Base-by-base conservation (phyloP, 2,888 invertebrate genomes). In the Andrena bicolor region DNA sequence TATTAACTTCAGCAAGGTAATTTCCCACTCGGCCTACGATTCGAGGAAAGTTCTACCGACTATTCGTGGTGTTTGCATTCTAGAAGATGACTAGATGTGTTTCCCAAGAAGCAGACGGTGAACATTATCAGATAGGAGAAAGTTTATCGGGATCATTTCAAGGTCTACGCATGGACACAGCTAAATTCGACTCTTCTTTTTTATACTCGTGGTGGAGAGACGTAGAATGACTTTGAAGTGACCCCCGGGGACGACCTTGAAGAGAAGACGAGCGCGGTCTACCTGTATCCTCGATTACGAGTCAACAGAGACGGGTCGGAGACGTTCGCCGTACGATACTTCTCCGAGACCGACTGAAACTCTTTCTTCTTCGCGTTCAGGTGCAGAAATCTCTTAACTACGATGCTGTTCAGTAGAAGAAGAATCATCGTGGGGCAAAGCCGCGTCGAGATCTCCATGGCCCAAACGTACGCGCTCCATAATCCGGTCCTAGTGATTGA, bases 211-310 rank as follows among this genome's bases (percentile, higher is more conserved):
- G 51, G 6, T 53, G 53, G 53, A 20, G 20, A 53, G 20, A 53
- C 20, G 53, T 20, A 53, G 41, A 41, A 41, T 41, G 41, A 41
- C 41, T 41, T 41, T 4, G 41, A 41, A 13, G 35, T 3, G 13
- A 41, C 13, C 13, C 10, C 10, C 35, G 3, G 41, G 10, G 13
- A 41, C 41, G 41, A 26, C 26, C 20, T 3, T 13, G 23, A 56
- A 26, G 23, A 4, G n/a, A 5, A 13, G 2, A 20, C 7, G 7
- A 23, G 20, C 30, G 53, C 28, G 30, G 23, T 49, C 10, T 81
- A 87, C 86, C 79, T 86, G 56, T 85, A 87, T 64, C 86, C 85
- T 10, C 85, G 76, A 60, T 86, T 87, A 4, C 84, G 86, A 28
- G 81, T 76, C 13, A 83, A 66, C 51, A 80, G 16, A 10, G 84